Base-by-base conservation (phyloP, 2,888 invertebrate genomes). In the Tachina lurida region DNA sequence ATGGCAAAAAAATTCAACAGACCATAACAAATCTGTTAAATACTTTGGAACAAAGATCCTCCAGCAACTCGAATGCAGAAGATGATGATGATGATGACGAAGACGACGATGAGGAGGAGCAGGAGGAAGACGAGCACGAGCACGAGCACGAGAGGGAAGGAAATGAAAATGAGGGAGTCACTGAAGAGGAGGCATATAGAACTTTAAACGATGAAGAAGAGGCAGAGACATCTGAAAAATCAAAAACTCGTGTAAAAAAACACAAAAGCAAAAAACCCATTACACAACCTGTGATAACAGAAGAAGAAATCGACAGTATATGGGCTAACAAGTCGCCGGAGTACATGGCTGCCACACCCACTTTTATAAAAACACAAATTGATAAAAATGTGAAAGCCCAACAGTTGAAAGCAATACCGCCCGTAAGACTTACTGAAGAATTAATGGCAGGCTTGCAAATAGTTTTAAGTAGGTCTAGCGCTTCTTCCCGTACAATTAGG, bases 41-140 rank as follows among this genome's bases (percentile, higher is more conserved):
- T 62, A 88, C 73, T 12, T 68, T 90, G 13, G 89, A 90, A 56
- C 89, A 88, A 84, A 89, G 90, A 15, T 91, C 92, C 2, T 90
- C 90, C 1, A 92, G 91, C 76, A 91, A 91, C 77, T 91, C 91
- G 2, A 89, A 90, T 77, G 91, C 90, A 41, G 91, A 91, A 19
- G 89, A 90, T 65, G 90, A 91, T 19, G 91, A 91, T n/a, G 88
- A 89, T 15, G 90, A 90, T 3, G 89, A 89, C 1, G 88, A 89
- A 8, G 89, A 91, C 12, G 89, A 90, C 39, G 88, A 89, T 19
- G 88, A 88, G 45, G 89, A 88, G 13, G 89, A 88, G 56, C 89
- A 88, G 0, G 88, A 85, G 9, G 88, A 84, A 13, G 87, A 87
- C 10, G 82, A 49, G 12, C n/a, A 52, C 15, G 67, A 67, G 54